Conservation (phyloP, 1,140 invertebrate genomes). For the Contarinia nasturtii region DNA sequence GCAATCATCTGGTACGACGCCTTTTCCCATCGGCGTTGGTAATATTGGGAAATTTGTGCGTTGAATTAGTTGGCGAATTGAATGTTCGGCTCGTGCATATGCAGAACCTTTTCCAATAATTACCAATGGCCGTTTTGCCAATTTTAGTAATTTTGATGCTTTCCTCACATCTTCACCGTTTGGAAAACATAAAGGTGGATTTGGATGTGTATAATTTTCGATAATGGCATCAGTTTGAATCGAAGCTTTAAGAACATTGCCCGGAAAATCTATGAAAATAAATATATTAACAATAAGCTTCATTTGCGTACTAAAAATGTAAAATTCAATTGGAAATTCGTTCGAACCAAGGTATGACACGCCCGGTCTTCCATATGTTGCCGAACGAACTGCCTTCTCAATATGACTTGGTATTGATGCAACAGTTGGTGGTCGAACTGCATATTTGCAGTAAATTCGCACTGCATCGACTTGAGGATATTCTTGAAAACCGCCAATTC, state of each 20-base stretch:
- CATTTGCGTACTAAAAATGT: too few species aligned
- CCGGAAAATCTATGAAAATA: slow-evolving; percentile 87
- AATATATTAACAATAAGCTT: too few species aligned
- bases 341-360: slow-evolving; percentile 63
- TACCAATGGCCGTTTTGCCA: slow-evolving; percentile 63
- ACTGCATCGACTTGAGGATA: slow-evolving; percentile 76
- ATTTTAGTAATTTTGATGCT: slow-evolving; percentile 45
- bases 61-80: slow-evolving; percentile 46
- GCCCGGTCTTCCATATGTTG: slow-evolving; percentile 76
- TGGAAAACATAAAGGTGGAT: slow-evolving; percentile 48
- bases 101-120: slow-evolving; percentile 90
- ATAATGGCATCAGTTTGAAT: slow-evolving; percentile 16
- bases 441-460: slow-evolving; percentile 75
- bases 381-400: slow-evolving; percentile 73
- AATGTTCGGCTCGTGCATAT: slow-evolving; percentile 56
- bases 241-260: slow-evolving; percentile 46
- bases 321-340: too few species aligned
- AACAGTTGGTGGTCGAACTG: slow-evolving; percentile 64
- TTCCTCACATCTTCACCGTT: slow-evolving; percentile 39
- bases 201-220: slow-evolving; percentile 25
- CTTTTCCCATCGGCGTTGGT: slow-evolving; percentile 94
- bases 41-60: slow-evolving; percentile 66
- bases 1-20: slow-evolving; percentile 70
- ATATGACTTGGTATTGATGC: slow-evolving; percentile 74
- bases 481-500: slow-evolving; percentile 89